Evolutionary conservation across 23 tunicate species (phyloP).

Genomic region (Phallusia fumigata): DNA sequence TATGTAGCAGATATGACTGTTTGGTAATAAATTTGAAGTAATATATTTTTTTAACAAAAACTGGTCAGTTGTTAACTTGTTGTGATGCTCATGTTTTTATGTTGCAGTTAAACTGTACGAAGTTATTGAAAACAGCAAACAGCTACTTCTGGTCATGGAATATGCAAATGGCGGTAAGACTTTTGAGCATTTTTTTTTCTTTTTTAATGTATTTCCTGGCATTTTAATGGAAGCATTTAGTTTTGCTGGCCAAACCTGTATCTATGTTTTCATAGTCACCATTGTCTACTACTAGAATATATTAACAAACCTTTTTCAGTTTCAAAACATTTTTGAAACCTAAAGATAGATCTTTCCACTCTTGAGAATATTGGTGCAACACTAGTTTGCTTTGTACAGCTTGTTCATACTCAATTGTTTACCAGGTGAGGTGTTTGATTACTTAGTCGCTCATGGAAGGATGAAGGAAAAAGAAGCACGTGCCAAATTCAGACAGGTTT

Average conservation of each 20-base stretch:
- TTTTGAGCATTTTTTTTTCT: not conserved
- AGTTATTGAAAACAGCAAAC: conserved; percentile 97
- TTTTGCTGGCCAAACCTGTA: too few relatives aligned
- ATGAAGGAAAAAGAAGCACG: conserved; percentile 99
- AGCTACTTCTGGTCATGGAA: conserved; percentile 91
- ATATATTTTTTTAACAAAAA: too few relatives aligned
- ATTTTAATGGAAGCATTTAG: not conserved
- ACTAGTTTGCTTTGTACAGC: not conserved
- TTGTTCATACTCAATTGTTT: not conserved
- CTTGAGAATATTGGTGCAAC: too few relatives aligned
- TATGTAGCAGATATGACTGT: too few relatives aligned
- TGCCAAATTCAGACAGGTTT: conserved; percentile 93
- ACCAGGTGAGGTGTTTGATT: conserved; percentile 97
- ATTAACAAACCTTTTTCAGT: too few relatives aligned
- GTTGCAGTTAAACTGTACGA: conserved; percentile 94
- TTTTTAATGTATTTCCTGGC: not conserved
- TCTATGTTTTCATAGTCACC: too few relatives aligned
- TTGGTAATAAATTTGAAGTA: too few relatives aligned
- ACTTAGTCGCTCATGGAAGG: conserved; percentile 96
- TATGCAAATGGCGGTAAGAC: conserved; percentile 94
- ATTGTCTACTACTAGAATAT: too few relatives aligned
- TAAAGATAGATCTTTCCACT: not conserved
- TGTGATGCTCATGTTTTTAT: not conserved
- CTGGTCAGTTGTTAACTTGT: too few relatives aligned
- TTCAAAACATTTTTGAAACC: too few relatives aligned